Evolutionary conservation across 2,797 vertebrate genomes (phyloP).

Genomic region (Hydrocynus forskahlii): DNA sequence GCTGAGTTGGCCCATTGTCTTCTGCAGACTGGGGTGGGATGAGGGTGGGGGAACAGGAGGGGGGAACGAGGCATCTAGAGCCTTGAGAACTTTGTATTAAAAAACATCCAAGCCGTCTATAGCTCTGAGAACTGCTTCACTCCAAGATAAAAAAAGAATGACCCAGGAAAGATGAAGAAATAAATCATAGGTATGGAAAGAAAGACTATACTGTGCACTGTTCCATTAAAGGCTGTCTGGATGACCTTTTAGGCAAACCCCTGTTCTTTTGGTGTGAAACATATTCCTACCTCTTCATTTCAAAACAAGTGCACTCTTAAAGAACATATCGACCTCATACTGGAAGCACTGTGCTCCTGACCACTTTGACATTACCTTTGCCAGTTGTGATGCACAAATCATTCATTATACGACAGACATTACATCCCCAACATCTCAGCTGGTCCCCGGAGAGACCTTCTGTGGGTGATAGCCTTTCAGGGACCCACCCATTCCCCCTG

Average conservation of each 20-base stretch:
- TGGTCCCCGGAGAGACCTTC: neutral
- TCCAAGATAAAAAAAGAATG: slow-evolving; percentile 27
- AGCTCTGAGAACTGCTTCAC: slow-evolving; percentile 25
- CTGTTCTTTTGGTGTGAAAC: slow-evolving; percentile 1
- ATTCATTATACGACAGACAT: slow-evolving; percentile 15
- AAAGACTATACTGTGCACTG: slow-evolving; percentile 5
- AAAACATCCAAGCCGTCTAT: slow-evolving; percentile 59
- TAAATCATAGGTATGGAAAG: slow-evolving; percentile 13
- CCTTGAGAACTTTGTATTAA: slow-evolving; percentile 65
- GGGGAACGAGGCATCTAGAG: slow-evolving; percentile 2
- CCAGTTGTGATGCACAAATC: neutral
- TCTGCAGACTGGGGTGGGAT: neutral
- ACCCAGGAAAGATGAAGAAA: slow-evolving; percentile 11
- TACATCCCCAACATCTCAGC: neutral
- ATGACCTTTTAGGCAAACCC: slow-evolving; percentile 16
- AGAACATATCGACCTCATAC: slow-evolving; percentile 10
- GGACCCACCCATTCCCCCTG: slow-evolving; percentile 6
- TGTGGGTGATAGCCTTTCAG: neutral
- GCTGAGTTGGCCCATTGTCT: slow-evolving; percentile 46
- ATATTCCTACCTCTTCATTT: neutral
- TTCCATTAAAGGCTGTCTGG: neutral
- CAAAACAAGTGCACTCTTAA: slow-evolving; percentile 3
- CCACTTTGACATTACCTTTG: neutral
- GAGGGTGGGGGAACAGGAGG: neutral
- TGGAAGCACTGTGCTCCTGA: neutral